Percentiles rank a stretch among this genome's conserved stretches.
Evolutionary conservation across 2,888 invertebrate genomes (phyloP).

Genomic region (Drosophila anomelani): DNA sequence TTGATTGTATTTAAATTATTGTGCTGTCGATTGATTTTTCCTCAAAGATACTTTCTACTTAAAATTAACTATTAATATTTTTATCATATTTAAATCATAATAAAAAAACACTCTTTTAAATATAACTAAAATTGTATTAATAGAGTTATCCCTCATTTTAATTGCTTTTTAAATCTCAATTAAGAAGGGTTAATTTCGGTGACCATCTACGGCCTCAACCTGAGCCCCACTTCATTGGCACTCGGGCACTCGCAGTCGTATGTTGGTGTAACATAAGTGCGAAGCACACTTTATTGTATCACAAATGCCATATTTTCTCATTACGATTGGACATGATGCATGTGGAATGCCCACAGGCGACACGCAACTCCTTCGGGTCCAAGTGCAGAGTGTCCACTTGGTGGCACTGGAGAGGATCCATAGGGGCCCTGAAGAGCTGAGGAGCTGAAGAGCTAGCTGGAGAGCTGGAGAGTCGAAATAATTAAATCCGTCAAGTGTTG

Average conservation of each 20-base stretch:
- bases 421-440: slow-evolving; percentile 7
- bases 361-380: slow-evolving; percentile 69
- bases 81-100: not conserved
- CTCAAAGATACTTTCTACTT: not conserved
- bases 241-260: slow-evolving; percentile 30
- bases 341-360: slow-evolving; percentile 80
- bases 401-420: slow-evolving; percentile 15
- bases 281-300: slow-evolving; percentile 85
- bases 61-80: too few relatives aligned
- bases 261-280: slow-evolving; percentile 82
- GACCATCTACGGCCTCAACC: slow-evolving; percentile 35
- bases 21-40: not conserved
- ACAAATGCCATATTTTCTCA: slow-evolving; percentile 84
- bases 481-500: slow-evolving; percentile 84
- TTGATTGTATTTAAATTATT: not conserved
- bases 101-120: too few relatives aligned
- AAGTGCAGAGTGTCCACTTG: slow-evolving; percentile 42
- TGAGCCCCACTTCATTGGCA: slow-evolving; percentile 30
- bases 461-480: slow-evolving; percentile 77
- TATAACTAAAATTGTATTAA: too few relatives aligned
- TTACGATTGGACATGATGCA: slow-evolving; percentile 84
- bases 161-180: not conserved
- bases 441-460: slow-evolving; percentile 2
- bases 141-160: too few relatives aligned
- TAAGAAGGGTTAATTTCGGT: slow-evolving; percentile 25